phyloP scores from a whole-genome alignment of 2,113 vertebrate species.

The Notechis scutatus region DNA sequence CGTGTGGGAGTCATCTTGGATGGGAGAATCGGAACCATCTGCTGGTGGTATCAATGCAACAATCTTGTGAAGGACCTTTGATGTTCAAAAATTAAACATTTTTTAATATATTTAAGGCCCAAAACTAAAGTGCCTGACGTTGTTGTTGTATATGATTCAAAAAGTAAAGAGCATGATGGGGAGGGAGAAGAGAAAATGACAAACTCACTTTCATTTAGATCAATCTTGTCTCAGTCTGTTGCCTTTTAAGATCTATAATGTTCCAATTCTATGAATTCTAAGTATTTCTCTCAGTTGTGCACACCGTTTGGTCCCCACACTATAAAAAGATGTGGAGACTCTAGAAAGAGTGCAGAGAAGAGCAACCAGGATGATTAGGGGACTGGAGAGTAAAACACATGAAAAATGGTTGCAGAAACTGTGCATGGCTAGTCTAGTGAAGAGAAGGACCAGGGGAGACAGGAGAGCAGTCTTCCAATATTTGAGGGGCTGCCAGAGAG shows the following conservation, averaged over 20 bases:
- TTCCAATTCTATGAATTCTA: neutral
- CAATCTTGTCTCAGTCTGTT: neutral
- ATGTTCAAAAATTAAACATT: slow-evolving; percentile 6
- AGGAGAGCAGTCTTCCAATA: no score
- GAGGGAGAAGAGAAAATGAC: neutral
- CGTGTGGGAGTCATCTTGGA: neutral
- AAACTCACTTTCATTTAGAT: neutral
- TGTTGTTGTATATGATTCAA: neutral
- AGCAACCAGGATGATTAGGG: no score
- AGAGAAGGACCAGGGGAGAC: no score
- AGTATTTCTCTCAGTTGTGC: neutral
- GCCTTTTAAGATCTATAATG: neutral
- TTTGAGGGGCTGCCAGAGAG: no score
- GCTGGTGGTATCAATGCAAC: neutral
- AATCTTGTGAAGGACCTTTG: neutral
- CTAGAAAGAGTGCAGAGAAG: no score
- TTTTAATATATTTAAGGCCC: neutral
- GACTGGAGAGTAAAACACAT: no score
- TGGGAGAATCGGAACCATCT: slow-evolving; percentile 3
- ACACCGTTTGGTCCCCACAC: no score
- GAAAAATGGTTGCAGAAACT: no score
- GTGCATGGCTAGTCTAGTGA: no score
- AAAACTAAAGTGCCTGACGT: neutral
- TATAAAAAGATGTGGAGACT: no score
- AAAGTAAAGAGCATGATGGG: neutral